These are phyloP conservation scores for Drosophila mimica DNA, from an alignment of 2,888 invertebrate species.

Conservation along the genomic window DNA sequence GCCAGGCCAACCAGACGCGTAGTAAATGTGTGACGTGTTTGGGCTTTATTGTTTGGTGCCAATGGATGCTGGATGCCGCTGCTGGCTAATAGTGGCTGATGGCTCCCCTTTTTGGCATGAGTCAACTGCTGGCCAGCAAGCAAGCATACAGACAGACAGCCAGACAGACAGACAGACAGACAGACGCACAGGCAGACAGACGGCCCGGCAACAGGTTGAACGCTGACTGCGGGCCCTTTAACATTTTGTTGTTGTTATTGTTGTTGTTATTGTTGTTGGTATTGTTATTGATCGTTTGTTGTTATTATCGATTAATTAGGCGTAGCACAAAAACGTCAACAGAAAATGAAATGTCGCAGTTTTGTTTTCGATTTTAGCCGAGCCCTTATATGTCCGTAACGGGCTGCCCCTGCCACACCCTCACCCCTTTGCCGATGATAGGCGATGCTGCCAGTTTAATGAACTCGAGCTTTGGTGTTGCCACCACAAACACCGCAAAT, in stretches of 20 bases:
- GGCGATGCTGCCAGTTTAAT: slow-evolving; percentile 39
- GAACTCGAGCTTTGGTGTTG: slow-evolving; percentile 31
- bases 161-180: background rate
- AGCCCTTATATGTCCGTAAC: slow-evolving; percentile 51
- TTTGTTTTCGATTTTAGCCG: slow-evolving; percentile 65
- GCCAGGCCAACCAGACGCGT: slow-evolving; percentile 6
- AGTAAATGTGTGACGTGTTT: slow-evolving; percentile 39
- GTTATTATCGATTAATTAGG: slow-evolving; percentile 40
- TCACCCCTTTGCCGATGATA: background rate
- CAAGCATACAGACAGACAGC: background rate
- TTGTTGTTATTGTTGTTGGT: slow-evolving; percentile 11
- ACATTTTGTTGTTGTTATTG: background rate
- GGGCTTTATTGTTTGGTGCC: slow-evolving; percentile 20
- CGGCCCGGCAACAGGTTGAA: slow-evolving; percentile 63
- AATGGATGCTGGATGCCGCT: slow-evolving; percentile 13
- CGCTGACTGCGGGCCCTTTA: slow-evolving; percentile 22
- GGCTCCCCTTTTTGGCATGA: slow-evolving; percentile 45
- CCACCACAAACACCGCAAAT: slow-evolving; percentile 23
- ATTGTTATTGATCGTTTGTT: background rate
- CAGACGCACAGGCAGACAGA: slow-evolving; percentile 9
- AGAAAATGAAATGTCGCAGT: slow-evolving; percentile 69
- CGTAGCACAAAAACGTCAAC: slow-evolving; percentile 36
- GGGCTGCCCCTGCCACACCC: background rate
- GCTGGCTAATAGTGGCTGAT: slow-evolving; percentile 4
- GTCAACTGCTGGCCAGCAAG: slow-evolving; percentile 39